Percentiles rank a stretch among this genome's conserved stretches.
These are phyloP conservation scores for Diabrotica virgifera DNA, from an alignment of 1,140 invertebrate genomes.

Conservation along the genomic window DNA sequence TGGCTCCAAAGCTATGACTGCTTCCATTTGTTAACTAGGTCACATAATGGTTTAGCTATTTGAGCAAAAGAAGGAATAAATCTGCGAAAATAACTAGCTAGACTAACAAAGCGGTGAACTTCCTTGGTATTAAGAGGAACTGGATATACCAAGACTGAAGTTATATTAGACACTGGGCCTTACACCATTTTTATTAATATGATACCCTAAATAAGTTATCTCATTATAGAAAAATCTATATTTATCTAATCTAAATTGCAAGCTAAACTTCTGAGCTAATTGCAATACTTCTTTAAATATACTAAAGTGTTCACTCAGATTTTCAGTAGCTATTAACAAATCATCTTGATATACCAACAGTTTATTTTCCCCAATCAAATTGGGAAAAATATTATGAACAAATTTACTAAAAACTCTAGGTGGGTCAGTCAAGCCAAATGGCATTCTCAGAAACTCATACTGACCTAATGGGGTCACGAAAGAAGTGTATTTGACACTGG, in stretches of 20 bases:
- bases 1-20: slow-evolving; percentile 18
- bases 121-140: slow-evolving; percentile 20
- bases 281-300: slow-evolving; percentile 25
- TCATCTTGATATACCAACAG: slow-evolving; percentile 27
- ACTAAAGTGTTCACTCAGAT: slow-evolving; percentile 17
- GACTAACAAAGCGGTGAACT: slow-evolving; percentile 25
- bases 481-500: slow-evolving; percentile 39
- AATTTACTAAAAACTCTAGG: neutral
- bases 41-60: slow-evolving; percentile 35
- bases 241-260: slow-evolving; percentile 20
- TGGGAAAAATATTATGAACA: neutral
- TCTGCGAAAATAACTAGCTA: slow-evolving; percentile 29
- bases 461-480: slow-evolving; percentile 37
- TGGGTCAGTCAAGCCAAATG: slow-evolving; percentile 37
- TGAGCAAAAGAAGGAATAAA: slow-evolving; percentile 34
- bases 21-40: slow-evolving; percentile 38
- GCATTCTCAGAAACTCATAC: slow-evolving; percentile 39
- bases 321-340: slow-evolving; percentile 24
- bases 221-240: slow-evolving; percentile 19
- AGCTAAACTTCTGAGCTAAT: slow-evolving; percentile 17
- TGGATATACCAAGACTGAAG: slow-evolving; percentile 23
- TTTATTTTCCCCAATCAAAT: neutral
- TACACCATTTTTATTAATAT: slow-evolving; percentile 24
- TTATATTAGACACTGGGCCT: slow-evolving; percentile 18
- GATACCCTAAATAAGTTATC: slow-evolving; percentile 30